Base-by-base conservation (phyloP, 2,797 vertebrate species). In the Nothura maculosa region DNA sequence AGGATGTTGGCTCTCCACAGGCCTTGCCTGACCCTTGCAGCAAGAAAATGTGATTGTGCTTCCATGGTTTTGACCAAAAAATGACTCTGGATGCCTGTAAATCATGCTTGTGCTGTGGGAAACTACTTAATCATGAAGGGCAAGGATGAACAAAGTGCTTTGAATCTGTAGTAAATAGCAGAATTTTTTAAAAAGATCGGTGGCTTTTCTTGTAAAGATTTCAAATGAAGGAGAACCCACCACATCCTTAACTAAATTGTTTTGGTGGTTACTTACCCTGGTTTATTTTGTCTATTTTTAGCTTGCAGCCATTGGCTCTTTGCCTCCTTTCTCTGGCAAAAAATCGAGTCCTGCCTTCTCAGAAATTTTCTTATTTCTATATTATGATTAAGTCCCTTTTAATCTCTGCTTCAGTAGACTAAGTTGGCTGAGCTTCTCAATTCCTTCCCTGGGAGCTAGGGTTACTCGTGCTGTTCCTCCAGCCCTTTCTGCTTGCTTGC, bases 231-330 rank as follows among this genome's bases (percentile, higher is more conserved):
- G 92, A 90, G 96, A 96, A 95, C 91, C 91, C 78, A 95, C 94
- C 90, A 94, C 94, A 96, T 95, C 96, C 93, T 96, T 94, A 91
- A 96, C 72, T 88, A 94, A 95, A 96, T 92, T 95, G 87, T 91
- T 96, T 90, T 95, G 81, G 94, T 96, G 94, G 95, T 96, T 96
- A 88, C 89, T 93, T 95, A 93, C 87, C 80, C 94, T 91, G 45
- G 74, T 93, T 86, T 94, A 93, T 96, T 95, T 91, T 92, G 85
- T 91, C 91, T 96, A 94, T 96, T 95, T 96, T 94, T 95, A 96
- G 86, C 94, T 92, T 84, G 80, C 77, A 88, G 38, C 89, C 1
- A 0, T 77, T 96, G 93, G 93, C 96, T 87, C 66, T 78, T 24
- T 12, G 93, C 91, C 94, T 93, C 68, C 45, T 87, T 91, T 96